Evolutionary conservation across 2,888 invertebrate species (phyloP), one percentile per base, ranked within the genome.

Genomic region (Labia minor): DNA sequence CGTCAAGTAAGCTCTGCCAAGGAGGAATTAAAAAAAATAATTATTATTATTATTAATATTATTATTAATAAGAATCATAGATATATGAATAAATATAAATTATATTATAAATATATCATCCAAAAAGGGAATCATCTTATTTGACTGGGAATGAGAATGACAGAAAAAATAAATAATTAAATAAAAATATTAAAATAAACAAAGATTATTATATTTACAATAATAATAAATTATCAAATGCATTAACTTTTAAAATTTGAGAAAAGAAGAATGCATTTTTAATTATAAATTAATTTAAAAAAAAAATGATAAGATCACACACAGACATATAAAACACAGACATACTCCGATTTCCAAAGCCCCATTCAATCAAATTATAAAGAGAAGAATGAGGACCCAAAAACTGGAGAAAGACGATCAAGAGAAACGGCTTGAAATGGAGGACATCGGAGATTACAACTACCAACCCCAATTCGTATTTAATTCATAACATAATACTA

Each of bases 1-100:
- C 73, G 90, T 89, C 74, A 89, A 89, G 82, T 90, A 88, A 82
- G 67, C 26, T 6, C 16, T 64, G 26, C 19, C 37, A 16, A 21
- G 19, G 11, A 37, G 11, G n/a, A 21, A 64, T 33, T 64, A 6
- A n/a, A 64, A 64, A 65, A 33, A n/a, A 18, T 65, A 37, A 19
- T 37, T n/a, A 37, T 21, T 19, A 10, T 19, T 61, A 11, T 18
- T 61, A 19, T 61, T 19, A 64, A 65, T 65, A 67, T 64, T 69
- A 67, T 68, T n/a, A n/a, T n/a, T n/a, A n/a, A n/a, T n/a, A n/a
- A n/a, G n/a, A n/a, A n/a, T n/a, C n/a, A n/a, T n/a, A 69, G 66
- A 69, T 69, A 68, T 68, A 65, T 64, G 67, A 65, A 61, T 67
- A 65, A 65, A 62, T 68, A 69, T 62, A 62, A 19, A 61, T 63